Evolutionary conservation across 2,888 invertebrate genomes (phyloP).

Genomic region (Cyaniris semiargus): DNA sequence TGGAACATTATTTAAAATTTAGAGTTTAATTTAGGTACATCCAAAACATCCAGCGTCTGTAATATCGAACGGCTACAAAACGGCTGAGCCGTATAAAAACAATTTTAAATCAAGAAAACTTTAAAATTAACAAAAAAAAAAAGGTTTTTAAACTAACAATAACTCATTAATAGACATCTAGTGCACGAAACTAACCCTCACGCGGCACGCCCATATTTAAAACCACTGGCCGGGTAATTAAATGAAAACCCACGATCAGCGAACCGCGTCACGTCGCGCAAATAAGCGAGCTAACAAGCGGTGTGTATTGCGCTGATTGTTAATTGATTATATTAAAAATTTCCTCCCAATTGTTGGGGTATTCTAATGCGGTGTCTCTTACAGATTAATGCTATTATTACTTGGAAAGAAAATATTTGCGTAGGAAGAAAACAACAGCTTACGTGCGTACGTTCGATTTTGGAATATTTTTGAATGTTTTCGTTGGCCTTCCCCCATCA

Average conservation of each 20-base stretch:
- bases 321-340: conserved; percentile 81
- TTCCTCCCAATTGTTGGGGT: conserved; percentile 69
- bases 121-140: background rate
- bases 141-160: background rate
- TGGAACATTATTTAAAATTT: no score
- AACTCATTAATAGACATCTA: background rate
- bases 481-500: background rate
- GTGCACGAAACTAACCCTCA: conserved; percentile 20
- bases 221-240: conserved; percentile 50
- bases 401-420: conserved; percentile 44
- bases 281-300: conserved; percentile 79
- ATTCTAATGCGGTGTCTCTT: conserved; percentile 73
- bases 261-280: conserved; percentile 72
- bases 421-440: background rate
- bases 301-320: conserved; percentile 80
- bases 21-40: no score
- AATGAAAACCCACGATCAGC: conserved; percentile 71
- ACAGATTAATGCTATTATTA: conserved; percentile 68
- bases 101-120: no score
- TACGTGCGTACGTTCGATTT: background rate
- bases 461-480: background rate
- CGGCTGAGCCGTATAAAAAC: no score
- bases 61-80: no score
- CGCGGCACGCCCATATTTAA: conserved; percentile 28
- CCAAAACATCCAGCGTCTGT: no score